Percentiles rank a stretch among this genome's conserved stretches.
phyloP scores from a whole-genome alignment of 2,888 invertebrate species.

The Limulus polyphemus region DNA sequence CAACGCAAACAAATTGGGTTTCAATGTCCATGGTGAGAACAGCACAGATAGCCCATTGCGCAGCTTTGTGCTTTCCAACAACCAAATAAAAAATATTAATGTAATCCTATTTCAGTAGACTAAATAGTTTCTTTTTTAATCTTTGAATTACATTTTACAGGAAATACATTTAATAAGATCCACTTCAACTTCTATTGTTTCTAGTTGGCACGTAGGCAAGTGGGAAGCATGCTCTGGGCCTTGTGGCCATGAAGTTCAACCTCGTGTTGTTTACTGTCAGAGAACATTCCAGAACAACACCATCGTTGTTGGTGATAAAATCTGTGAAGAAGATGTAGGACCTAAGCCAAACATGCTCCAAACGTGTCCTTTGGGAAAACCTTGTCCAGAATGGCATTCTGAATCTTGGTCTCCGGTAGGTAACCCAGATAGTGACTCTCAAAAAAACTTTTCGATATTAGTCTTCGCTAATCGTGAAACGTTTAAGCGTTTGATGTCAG shows the following conservation, averaged over 20 bases:
- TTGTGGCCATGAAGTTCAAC: conserved; percentile 55
- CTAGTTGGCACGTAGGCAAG: conserved; percentile 55
- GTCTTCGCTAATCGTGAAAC: background rate
- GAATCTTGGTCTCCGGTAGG: conserved; percentile 61
- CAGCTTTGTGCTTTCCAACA: too few relatives aligned
- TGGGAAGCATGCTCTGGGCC: conserved; percentile 72
- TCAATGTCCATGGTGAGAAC: too few relatives aligned
- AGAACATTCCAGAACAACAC: conserved; percentile 60
- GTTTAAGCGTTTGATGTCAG: too few relatives aligned
- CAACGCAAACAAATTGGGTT: too few relatives aligned
- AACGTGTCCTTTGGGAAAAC: conserved; percentile 59
- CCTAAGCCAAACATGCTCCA: conserved; percentile 55
- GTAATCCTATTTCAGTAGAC: too few relatives aligned
- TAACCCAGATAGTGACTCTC: conserved; percentile 57
- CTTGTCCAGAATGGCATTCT: conserved; percentile 73
- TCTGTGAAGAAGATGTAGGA: conserved; percentile 54
- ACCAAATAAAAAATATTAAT: too few relatives aligned
- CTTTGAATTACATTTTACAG: too few relatives aligned
- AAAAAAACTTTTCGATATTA: background rate
- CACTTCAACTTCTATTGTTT: background rate
- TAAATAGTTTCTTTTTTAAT: too few relatives aligned
- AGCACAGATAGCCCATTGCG: too few relatives aligned
- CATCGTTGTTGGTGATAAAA: conserved; percentile 57
- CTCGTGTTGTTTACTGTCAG: conserved; percentile 56
- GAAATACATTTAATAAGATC: too few relatives aligned